A percentile compares a stretch with the other conserved stretches of the same genome.
phyloP scores from a whole-genome alignment of 2,113 vertebrate genomes.

The Oxyruncus cristatus region DNA sequence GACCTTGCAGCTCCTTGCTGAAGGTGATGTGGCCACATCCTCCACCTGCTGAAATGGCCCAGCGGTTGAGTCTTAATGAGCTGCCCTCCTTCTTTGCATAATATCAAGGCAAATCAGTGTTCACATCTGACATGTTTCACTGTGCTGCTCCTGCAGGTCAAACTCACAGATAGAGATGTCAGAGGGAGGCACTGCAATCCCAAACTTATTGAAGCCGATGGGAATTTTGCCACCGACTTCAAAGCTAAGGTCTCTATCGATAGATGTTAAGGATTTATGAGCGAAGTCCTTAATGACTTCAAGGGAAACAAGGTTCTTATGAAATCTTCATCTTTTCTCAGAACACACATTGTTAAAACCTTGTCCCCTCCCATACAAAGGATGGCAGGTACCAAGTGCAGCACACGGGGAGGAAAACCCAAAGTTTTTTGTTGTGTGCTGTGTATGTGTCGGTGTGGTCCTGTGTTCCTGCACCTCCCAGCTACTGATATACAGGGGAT shows the following conservation, averaged over 20 bases:
- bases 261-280: not conserved
- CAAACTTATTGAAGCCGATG: not conserved
- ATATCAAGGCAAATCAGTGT: not conserved
- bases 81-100: not conserved
- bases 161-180: not conserved
- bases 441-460: not conserved
- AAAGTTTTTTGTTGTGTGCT: constrained; percentile 24
- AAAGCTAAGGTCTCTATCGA: not conserved
- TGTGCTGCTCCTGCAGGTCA: not conserved
- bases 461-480: constrained; percentile 27
- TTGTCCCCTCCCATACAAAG: not conserved
- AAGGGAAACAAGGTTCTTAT: not conserved
- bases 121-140: not conserved
- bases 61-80: not conserved
- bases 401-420: not conserved
- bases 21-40: not conserved
- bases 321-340: not conserved
- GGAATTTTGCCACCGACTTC: not conserved
- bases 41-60: not conserved
- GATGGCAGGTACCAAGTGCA: not conserved
- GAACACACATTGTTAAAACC: not conserved
- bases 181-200: not conserved
- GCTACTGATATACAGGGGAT: constrained; percentile 71
- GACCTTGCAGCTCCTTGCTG: not conserved
- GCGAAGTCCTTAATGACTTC: not conserved